Percentiles rank a stretch among this genome's conserved stretches.
Evolutionary conservation across 2,888 invertebrate genomes (phyloP).

Genomic region (Eupeodes latifasciatus): DNA sequence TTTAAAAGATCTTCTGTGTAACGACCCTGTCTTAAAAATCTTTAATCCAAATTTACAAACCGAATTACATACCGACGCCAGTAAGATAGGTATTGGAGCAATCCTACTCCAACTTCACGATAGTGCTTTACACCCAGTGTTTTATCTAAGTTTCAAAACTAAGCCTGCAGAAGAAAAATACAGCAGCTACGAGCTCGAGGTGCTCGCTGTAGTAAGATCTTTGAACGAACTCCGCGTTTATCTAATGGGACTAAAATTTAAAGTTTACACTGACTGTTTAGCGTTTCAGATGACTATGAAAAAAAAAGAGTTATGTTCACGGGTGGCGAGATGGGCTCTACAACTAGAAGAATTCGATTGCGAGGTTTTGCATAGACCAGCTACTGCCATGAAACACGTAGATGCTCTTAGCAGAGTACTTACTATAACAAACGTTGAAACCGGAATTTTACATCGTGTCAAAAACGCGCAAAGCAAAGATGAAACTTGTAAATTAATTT

Average conservation of each 20-base stretch:
- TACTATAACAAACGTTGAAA: constrained; percentile 11
- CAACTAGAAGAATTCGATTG: constrained; percentile 16
- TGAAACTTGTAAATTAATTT: constrained; percentile 35
- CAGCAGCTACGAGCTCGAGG: constrained; percentile 12
- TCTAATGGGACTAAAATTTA: constrained; percentile 8
- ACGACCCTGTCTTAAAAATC: constrained; percentile 2
- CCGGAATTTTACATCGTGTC: constrained; percentile 18
- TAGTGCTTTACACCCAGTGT: neutral
- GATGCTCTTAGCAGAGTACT: constrained; percentile 46
- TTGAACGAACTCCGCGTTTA: constrained; percentile 4
- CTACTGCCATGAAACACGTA: constrained; percentile 37
- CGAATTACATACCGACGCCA: neutral
- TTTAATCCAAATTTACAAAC: constrained; percentile 10
- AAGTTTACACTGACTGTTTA: neutral
- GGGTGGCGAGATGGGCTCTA: constrained; percentile 41
- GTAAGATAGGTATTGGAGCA: neutral
- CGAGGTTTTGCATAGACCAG: constrained; percentile 45
- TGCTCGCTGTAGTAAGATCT: constrained; percentile 3
- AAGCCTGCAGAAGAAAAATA: constrained; percentile 2
- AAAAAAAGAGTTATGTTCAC: constrained; percentile 35
- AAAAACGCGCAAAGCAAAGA: constrained; percentile 51
- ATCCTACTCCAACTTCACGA: neutral
- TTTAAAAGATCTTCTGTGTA: constrained; percentile 23
- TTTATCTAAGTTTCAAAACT: neutral
- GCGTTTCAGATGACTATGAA: neutral